Base-by-base conservation (phyloP, 1,140 invertebrate species). In the Prorops nasuta region DNA sequence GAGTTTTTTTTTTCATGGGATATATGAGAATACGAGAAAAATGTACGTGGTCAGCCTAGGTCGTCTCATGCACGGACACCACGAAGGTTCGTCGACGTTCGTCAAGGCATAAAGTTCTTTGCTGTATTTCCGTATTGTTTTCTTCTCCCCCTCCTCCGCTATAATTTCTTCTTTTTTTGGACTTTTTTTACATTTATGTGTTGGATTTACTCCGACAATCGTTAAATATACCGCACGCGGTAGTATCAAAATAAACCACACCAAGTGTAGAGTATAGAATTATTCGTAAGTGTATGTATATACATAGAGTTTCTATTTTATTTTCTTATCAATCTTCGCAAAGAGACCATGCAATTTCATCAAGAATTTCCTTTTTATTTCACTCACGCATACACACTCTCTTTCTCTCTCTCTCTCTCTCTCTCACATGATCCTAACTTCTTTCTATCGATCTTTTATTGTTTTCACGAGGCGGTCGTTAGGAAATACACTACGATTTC, bases 231-330 rank as follows among this genome's bases (percentile, higher is more conserved):
- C 63, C 67, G 67, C 64, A 69, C 56, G 50, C 54, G 58, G 61
- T 72, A 75, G 71, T 75, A 75, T 75, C 72, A 75, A 75, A 75
- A 75, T 74, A 75, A 75, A 75, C 68, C 71, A 71, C 71, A 75
- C 66, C 67, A 47, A 75, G 66, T 72, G 64, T 72, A 75, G 67
- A 75, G 64, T 70, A 61, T 60, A 72, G 68, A 75, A 63, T 49
- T 71, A 67, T 73, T 60, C 61, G 61, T 61, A 65, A 54, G 46
- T 63, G 56, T 72, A 72, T 73, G 58, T 72, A 72, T 72, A 67
- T 66, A 73, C 63, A 72, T 57, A 60, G 54, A 60, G 56, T 54
- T 45, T 52, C 24, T 17, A 44, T 48, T 44, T 39, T 32, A 32
- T 49, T 42, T 39, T 20, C 12, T 43, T 18, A 31, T 36, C 20